Evolutionary conservation across 2,113 vertebrate genomes (phyloP).

Genomic region (Hemiscyllium ocellatum): DNA sequence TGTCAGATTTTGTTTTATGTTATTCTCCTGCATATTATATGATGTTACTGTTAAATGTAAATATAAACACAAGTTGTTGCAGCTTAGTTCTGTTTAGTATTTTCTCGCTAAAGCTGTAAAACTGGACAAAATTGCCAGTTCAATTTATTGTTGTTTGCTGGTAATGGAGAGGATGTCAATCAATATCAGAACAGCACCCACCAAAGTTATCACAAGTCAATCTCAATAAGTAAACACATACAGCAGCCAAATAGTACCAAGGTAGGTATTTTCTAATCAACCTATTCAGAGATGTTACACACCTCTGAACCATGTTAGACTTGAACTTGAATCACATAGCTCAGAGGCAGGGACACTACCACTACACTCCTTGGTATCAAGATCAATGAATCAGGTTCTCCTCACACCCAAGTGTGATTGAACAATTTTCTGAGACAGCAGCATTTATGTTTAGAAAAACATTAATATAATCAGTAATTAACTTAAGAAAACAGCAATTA

Average conservation of each 20-base stretch:
- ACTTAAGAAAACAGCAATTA: not conserved
- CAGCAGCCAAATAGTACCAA: not conserved
- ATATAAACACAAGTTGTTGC: too few species aligned
- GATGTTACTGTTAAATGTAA: not conserved
- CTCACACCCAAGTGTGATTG: not conserved
- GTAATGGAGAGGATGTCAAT: not conserved
- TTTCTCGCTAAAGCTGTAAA: not conserved
- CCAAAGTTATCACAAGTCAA: not conserved
- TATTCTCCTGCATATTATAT: not conserved
- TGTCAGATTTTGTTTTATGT: not conserved
- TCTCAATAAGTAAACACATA: not conserved
- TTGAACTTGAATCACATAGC: too few species aligned
- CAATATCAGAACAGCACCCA: not conserved
- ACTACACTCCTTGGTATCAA: not conserved
- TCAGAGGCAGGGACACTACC: too few species aligned
- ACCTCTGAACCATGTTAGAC: too few species aligned
- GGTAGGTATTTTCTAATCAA: too few species aligned
- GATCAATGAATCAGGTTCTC: not conserved
- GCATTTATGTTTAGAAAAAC: not conserved
- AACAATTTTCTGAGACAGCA: not conserved
- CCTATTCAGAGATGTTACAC: too few species aligned
- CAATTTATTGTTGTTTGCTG: not conserved
- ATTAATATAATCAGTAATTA: not conserved
- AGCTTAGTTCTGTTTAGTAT: not conserved
- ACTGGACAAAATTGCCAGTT: not conserved